Evolutionary conservation across 1,140 invertebrate genomes (phyloP), one percentile per base, ranked within the genome.

Genomic region (Hestina assimilis): DNA sequence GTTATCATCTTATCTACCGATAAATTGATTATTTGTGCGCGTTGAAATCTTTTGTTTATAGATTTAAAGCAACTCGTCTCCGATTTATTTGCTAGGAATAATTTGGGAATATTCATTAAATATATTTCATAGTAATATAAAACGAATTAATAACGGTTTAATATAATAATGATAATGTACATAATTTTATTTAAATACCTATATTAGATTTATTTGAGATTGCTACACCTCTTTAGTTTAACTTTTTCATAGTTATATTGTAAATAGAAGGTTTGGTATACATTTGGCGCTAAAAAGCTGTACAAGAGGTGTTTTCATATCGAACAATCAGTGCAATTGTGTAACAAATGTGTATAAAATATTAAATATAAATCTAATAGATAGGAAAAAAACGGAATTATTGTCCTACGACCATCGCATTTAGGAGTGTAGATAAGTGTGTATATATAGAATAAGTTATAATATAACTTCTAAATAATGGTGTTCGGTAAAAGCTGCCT

Each of bases 401-500:
- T 74, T 75, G 68, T 82, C 79, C 69, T 84, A 68, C 73, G 76
- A 85, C 78, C 82, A 85, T 83, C 72, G 74, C 66, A 72, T 71
- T 72, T 79, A 78, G 73, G 68, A 73, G 55, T 79, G 65, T 72
- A 78, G 63, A 59, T 75, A 83, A 79, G 66, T 87, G 82, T 85
- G 85, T 65, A 87, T 87, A 87, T 87, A 87, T 71, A 17, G 9
- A n/a, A n/a, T 81, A 81, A 81, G 75, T 59, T 66, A 62, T 74
- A 69, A 80, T 72, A 70, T 70, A 55, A 73, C 63, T 79, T 75
- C 53, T 79, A 75, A 79, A 71, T 83, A 75, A 81, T 69, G 84
- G 82, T 87, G 82, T 87, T 87, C 77, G 84, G 84, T 87, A 75
- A 68, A 83, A 77, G 79, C 77, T 85, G 75, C 84, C 82, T 87